phyloP scores from a whole-genome alignment of 1,140 invertebrate genomes.

The Brachionus sp. region DNA sequence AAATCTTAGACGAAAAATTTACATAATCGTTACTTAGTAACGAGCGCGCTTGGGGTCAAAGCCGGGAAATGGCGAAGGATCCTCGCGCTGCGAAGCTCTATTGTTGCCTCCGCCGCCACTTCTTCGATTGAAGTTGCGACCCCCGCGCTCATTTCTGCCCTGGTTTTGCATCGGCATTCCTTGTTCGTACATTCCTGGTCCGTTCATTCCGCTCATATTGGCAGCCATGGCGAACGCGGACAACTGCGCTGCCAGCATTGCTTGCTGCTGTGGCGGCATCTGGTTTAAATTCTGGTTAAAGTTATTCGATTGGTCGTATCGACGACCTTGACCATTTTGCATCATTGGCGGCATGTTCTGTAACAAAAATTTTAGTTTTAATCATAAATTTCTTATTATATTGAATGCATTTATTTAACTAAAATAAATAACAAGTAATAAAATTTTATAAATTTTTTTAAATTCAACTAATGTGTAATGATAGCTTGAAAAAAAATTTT shows the following conservation, averaged over 20 bases:
- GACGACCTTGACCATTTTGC: not conserved
- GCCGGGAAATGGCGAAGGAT: conserved; percentile 6
- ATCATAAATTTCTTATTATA: too few relatives aligned
- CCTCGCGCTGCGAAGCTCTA: not conserved
- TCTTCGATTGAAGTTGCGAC: conserved; percentile 23
- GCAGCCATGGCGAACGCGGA: conserved; percentile 41
- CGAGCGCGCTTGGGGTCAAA: conserved; percentile 11
- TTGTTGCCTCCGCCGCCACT: not conserved
- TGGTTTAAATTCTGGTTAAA: conserved; percentile 18
- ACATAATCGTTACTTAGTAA: conserved; percentile 22
- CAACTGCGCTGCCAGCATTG: conserved; percentile 33
- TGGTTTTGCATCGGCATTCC: conserved; percentile 15
- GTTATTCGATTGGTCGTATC: not conserved
- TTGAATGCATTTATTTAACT: too few relatives aligned
- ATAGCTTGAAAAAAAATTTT: too few relatives aligned
- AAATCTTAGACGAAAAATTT: not conserved
- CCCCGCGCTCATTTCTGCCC: conserved; percentile 7
- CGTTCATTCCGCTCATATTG: not conserved
- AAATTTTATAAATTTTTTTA: too few relatives aligned
- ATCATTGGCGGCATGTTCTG: conserved; percentile 12
- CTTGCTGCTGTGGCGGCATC: conserved; percentile 32
- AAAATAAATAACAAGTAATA: too few relatives aligned
- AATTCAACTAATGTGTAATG: too few relatives aligned
- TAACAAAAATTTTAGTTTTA: not conserved
- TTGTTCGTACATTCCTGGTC: conserved; percentile 2